A percentile compares a stretch with the other conserved stretches of the same genome.
Conservation (phyloP, 2,113 vertebrate species). For the Vanacampus margaritifer region DNA sequence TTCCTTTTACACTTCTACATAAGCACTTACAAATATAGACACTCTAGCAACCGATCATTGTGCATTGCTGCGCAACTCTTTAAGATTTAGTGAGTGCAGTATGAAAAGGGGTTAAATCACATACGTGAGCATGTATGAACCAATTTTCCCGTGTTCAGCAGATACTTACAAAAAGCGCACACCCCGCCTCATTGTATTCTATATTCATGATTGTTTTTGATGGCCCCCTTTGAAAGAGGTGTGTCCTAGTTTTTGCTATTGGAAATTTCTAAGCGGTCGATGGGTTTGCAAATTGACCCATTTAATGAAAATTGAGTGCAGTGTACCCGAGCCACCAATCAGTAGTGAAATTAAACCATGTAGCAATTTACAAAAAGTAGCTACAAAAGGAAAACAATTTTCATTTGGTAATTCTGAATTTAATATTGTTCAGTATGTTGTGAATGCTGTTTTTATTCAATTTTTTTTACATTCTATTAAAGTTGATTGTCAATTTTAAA, state of each 20-base stretch:
- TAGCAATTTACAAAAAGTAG: constrained; percentile 3
- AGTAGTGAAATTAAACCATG: constrained; percentile 18
- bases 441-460: constrained; percentile 63
- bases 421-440: constrained; percentile 41
- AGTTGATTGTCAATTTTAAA: constrained; percentile 82
- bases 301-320: constrained; percentile 29
- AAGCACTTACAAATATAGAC: too few species aligned
- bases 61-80: too few species aligned
- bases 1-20: too few species aligned
- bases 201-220: not conserved
- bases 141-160: not conserved
- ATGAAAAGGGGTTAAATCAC: not conserved
- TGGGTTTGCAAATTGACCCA: not conserved
- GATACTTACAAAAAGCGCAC: not conserved
- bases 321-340: constrained; percentile 62
- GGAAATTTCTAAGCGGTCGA: not conserved
- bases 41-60: too few species aligned
- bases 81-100: too few species aligned
- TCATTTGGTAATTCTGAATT: constrained; percentile 50
- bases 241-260: not conserved
- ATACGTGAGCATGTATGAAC: not conserved
- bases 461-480: constrained; percentile 56
- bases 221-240: not conserved
- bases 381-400: constrained; percentile 25
- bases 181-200: not conserved